phyloP scores from a whole-genome alignment of 2,113 vertebrate genomes.

The Campylorhamphus procurvoides region DNA sequence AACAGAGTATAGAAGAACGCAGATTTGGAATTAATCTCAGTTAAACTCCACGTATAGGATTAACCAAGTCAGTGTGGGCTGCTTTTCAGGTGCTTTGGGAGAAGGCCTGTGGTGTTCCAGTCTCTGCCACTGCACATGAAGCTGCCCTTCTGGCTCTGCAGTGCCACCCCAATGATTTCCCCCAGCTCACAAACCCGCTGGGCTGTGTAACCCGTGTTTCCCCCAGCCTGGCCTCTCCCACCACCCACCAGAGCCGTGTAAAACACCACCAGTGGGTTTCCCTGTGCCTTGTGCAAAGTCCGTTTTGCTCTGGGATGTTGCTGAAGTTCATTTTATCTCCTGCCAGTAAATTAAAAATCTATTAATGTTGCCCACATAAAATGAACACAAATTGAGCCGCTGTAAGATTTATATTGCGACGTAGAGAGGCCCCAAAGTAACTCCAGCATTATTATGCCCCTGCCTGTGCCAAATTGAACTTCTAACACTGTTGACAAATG shows the following conservation, averaged over 20 bases:
- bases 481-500: not conserved
- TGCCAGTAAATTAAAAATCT: conserved; percentile 56
- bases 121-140: not conserved
- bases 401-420: not conserved
- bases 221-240: conserved; percentile 20
- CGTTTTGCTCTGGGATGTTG: not conserved
- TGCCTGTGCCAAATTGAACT: conserved; percentile 6
- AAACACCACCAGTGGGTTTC: not conserved
- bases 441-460: not conserved
- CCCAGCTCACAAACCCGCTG: not conserved
- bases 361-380: conserved; percentile 46
- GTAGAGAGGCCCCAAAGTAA: not conserved
- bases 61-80: not conserved
- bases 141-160: not conserved
- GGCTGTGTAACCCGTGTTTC: conserved; percentile 28
- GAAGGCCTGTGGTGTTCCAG: not conserved
- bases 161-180: conserved; percentile 37
- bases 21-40: not conserved
- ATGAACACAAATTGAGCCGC: not conserved
- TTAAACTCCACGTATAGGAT: not conserved
- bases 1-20: rapidly evolving
- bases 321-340: conserved; percentile 20
- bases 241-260: not conserved
- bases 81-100: not conserved
- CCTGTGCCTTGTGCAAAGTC: not conserved